Percentiles rank a stretch among this genome's conserved stretches.
Conservation (phyloP, 1,140 invertebrate species). For the Rhagoletis zephyria region DNA sequence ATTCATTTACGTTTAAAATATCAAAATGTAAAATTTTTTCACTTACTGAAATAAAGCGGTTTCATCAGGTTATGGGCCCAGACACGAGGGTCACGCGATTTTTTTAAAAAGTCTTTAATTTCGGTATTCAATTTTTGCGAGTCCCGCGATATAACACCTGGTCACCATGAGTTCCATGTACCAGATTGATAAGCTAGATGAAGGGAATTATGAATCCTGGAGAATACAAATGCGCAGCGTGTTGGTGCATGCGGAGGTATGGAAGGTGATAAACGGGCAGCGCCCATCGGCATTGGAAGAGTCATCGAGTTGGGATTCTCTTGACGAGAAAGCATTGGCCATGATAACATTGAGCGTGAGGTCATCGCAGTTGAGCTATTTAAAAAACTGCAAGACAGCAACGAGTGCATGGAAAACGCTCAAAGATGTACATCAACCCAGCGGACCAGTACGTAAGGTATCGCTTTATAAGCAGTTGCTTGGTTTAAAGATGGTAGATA, state of each 20-base stretch:
- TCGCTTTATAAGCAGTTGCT: slow-evolving; percentile 44
- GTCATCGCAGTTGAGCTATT: slow-evolving; percentile 42
- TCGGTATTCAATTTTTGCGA: too few relatives aligned
- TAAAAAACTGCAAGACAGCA: slow-evolving; percentile 39
- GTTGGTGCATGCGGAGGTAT: slow-evolving; percentile 20
- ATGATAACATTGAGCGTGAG: slow-evolving; percentile 46
- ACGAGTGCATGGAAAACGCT: slow-evolving; percentile 46
- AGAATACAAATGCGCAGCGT: slow-evolving; percentile 38
- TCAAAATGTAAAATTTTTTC: too few relatives aligned
- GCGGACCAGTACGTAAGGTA: slow-evolving; percentile 21
- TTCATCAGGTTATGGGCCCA: too few relatives aligned
- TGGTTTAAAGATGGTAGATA: slow-evolving; percentile 13
- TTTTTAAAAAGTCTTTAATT: too few relatives aligned
- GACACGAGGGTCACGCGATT: too few relatives aligned
- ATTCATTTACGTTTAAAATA: too few relatives aligned
- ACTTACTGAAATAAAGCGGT: too few relatives aligned
- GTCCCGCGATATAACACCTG: too few relatives aligned
- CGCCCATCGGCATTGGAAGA: background rate
- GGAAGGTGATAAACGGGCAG: background rate
- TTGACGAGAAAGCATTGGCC: slow-evolving; percentile 51
- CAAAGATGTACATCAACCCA: slow-evolving; percentile 25
- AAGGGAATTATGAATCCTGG: slow-evolving; percentile 42
- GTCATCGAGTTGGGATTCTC: background rate
- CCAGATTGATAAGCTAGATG: too few relatives aligned
- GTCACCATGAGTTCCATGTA: too few relatives aligned